These are phyloP conservation scores for Sialis lutaria DNA, from an alignment of 2,888 invertebrate genomes.

Conservation along the genomic window DNA sequence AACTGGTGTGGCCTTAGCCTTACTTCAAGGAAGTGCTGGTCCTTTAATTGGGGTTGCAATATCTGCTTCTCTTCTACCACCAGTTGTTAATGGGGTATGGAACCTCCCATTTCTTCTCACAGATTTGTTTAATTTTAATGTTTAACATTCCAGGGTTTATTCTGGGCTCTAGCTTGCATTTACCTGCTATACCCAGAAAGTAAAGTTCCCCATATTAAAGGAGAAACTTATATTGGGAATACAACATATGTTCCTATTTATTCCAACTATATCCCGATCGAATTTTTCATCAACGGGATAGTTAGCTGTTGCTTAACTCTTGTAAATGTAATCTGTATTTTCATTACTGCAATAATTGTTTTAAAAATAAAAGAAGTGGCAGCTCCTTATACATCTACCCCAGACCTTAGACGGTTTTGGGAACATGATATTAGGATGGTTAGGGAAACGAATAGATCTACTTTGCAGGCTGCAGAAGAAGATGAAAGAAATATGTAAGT, in stretches of 20 bases:
- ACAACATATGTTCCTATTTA: slow-evolving; percentile 49
- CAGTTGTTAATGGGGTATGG: slow-evolving; percentile 73
- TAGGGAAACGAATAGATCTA: slow-evolving; percentile 45
- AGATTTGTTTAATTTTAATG: not conserved
- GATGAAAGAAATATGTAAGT: slow-evolving; percentile 5
- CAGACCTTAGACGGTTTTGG: slow-evolving; percentile 54
- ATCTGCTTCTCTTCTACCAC: slow-evolving; percentile 69
- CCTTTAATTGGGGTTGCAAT: slow-evolving; percentile 82
- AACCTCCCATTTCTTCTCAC: too few species aligned
- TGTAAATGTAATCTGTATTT: slow-evolving; percentile 70
- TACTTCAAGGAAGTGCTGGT: slow-evolving; percentile 69
- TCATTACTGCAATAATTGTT: slow-evolving; percentile 61
- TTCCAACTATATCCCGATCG: slow-evolving; percentile 55
- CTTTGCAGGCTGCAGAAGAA: slow-evolving; percentile 2
- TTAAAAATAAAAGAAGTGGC: slow-evolving; percentile 74
- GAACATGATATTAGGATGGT: slow-evolving; percentile 62
- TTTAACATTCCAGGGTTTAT: slow-evolving; percentile 37
- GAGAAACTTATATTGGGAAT: slow-evolving; percentile 42
- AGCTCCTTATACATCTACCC: slow-evolving; percentile 60
- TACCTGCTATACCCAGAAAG: slow-evolving; percentile 49
- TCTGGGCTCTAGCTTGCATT: slow-evolving; percentile 56
- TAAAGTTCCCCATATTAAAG: slow-evolving; percentile 52
- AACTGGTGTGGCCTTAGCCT: slow-evolving; percentile 69
- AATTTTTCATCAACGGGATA: slow-evolving; percentile 61
- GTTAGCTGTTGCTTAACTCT: slow-evolving; percentile 64